phyloP scores from a whole-genome alignment of 2,113 vertebrate genomes.

The Catharus bicknelli region DNA sequence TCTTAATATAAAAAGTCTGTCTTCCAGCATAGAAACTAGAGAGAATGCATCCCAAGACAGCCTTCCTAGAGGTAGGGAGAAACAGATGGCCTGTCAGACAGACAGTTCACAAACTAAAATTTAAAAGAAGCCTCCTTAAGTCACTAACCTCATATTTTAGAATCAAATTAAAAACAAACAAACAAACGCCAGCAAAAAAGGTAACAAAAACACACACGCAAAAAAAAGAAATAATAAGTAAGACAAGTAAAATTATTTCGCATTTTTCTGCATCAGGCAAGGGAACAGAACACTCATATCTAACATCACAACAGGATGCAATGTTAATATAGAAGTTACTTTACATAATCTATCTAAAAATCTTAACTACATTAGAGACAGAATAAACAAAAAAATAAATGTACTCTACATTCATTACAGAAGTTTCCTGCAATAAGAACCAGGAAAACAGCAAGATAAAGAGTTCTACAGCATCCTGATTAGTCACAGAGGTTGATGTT shows the following conservation, averaged over 20 bases:
- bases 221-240: background rate
- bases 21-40: slow-evolving; percentile 38
- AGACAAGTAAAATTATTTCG: background rate
- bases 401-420: background rate
- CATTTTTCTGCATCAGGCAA: background rate
- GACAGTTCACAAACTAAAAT: background rate
- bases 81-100: slow-evolving; percentile 41
- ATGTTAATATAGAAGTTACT: background rate
- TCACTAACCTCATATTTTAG: background rate
- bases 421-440: background rate
- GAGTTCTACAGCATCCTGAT: background rate
- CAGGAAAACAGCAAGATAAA: background rate
- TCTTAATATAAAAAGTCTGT: slow-evolving; percentile 70
- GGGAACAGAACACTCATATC: background rate
- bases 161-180: background rate
- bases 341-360: background rate
- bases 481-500: background rate
- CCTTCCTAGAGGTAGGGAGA: background rate
- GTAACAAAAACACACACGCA: background rate
- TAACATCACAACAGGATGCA: background rate
- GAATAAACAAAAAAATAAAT: background rate
- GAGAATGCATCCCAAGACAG: background rate
- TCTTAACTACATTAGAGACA: background rate
- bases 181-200: background rate
- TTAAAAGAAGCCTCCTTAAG: background rate